Percentiles rank a stretch among this genome's conserved stretches.
phyloP scores from a whole-genome alignment of 2,113 vertebrate genomes.

The Merops nubicus region DNA sequence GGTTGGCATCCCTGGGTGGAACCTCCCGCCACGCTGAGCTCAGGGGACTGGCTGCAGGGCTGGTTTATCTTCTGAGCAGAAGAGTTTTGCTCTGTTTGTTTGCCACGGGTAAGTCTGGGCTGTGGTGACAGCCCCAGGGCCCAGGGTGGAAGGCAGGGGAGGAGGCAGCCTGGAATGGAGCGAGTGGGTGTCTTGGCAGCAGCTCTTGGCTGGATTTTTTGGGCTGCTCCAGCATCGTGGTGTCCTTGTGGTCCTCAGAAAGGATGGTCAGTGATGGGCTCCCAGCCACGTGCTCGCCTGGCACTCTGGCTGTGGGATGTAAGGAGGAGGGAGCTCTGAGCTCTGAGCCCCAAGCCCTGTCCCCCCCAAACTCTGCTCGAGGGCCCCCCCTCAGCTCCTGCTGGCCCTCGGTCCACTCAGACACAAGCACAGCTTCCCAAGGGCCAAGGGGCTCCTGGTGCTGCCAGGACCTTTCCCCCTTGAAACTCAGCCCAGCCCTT shows the following conservation, averaged over 20 bases:
- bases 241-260: background rate
- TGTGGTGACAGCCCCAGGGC: background rate
- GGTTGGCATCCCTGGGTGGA: background rate
- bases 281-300: conserved; percentile 14
- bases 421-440: background rate
- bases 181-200: background rate
- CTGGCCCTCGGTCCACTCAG: conserved; percentile 58
- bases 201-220: background rate
- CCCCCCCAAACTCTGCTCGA: background rate
- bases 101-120: accelerated
- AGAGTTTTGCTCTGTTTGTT: background rate
- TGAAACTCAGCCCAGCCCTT: conserved; percentile 53
- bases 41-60: background rate
- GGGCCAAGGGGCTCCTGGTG: conserved; percentile 32
- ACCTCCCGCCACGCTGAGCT: background rate
- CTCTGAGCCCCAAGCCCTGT: conserved; percentile 1
- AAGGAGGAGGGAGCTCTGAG: too few relatives aligned
- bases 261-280: background rate
- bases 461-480: background rate
- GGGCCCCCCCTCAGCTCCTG: conserved; percentile 45
- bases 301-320: conserved; percentile 24
- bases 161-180: background rate
- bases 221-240: background rate
- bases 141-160: background rate
- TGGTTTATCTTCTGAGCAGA: background rate